These are phyloP conservation scores for Styela plicata DNA, from an alignment of 23 tunicate species.

Conservation along the genomic window DNA sequence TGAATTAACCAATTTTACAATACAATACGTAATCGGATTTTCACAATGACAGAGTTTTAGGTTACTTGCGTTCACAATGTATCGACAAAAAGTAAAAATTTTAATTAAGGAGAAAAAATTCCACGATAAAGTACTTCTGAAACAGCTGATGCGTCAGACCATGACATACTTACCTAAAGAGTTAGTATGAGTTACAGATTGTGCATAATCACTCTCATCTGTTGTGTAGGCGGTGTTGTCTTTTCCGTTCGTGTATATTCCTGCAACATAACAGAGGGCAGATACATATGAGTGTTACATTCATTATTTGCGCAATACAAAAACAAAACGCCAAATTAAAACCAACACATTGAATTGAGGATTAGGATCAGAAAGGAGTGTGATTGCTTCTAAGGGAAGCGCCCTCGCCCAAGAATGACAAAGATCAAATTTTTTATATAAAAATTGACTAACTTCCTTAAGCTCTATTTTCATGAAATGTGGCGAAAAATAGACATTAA, in stretches of 20 bases:
- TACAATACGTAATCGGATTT: not conserved
- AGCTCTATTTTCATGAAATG: no score
- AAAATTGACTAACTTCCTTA: no score
- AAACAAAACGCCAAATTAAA: no score
- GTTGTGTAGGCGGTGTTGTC: not conserved
- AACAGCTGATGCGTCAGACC: no score
- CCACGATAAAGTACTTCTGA: not conserved
- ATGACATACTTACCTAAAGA: not conserved
- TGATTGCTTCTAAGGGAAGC: no score
- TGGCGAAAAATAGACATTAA: no score
- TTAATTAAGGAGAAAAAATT: not conserved
- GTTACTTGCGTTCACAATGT: not conserved
- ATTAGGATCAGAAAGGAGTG: no score
- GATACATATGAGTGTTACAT: no score
- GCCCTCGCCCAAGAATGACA: no score
- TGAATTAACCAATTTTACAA: not conserved
- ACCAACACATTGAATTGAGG: no score
- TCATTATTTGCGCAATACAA: no score
- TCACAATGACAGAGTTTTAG: not conserved
- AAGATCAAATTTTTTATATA: no score
- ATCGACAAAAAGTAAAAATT: not conserved
- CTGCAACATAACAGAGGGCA: not conserved
- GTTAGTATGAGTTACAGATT: not conserved
- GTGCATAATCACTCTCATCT: not conserved
- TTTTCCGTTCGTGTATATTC: not conserved